A percentile compares a stretch with the other conserved stretches of the same genome.
These are phyloP conservation scores for Hecatera dysodea DNA, from an alignment of 2,888 invertebrate genomes.

Conservation along the genomic window DNA sequence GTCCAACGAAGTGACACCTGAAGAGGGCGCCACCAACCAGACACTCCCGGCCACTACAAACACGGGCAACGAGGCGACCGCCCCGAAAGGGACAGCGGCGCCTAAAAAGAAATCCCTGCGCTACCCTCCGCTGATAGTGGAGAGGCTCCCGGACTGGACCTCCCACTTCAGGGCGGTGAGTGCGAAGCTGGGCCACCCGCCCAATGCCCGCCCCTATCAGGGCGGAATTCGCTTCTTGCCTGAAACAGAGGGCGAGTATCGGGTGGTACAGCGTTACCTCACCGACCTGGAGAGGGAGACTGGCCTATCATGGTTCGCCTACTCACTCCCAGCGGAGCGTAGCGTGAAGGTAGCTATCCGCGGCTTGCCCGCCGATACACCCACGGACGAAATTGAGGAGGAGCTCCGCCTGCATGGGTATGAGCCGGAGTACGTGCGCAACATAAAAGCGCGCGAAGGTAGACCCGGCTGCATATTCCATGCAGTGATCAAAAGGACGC, in stretches of 20 bases:
- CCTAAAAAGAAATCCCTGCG: background rate
- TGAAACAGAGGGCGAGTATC: background rate
- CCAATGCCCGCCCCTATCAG: background rate
- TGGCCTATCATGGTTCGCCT: background rate
- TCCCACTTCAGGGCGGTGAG: background rate
- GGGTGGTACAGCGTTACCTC: background rate
- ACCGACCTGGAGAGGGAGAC: background rate
- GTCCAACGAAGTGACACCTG: no score
- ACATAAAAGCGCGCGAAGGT: background rate
- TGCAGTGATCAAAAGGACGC: slow-evolving; percentile 1
- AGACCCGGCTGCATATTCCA: slow-evolving; percentile 22
- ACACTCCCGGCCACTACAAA: background rate
- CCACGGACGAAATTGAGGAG: slow-evolving; percentile 5
- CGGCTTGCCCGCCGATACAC: background rate
- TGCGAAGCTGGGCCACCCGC: background rate
- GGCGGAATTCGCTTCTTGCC: background rate
- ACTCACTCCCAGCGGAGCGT: no score
- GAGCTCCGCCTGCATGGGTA: background rate
- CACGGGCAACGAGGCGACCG: no score
- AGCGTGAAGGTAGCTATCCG: no score
- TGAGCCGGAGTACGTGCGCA: slow-evolving; percentile 16
- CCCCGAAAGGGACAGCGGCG: background rate
- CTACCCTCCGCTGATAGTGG: background rate
- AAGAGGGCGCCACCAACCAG: no score
- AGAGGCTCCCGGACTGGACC: background rate